These are phyloP conservation scores for Eucera pruinosa DNA, from an alignment of 2,888 invertebrate species.

Conservation along the genomic window DNA sequence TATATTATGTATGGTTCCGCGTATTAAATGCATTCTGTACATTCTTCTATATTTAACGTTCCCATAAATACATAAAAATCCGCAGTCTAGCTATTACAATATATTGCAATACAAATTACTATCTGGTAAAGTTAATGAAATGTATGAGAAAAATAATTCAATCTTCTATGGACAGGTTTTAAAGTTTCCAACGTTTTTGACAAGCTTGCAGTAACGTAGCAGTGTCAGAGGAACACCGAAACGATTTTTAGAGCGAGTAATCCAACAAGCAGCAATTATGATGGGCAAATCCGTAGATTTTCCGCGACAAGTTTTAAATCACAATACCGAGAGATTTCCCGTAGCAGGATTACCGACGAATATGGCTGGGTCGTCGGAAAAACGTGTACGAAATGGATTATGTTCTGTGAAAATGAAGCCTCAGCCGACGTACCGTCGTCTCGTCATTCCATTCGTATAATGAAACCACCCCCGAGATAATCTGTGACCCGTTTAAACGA, in stretches of 20 bases:
- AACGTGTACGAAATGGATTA: constrained; percentile 27
- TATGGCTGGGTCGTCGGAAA: constrained; percentile 2
- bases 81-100: too few relatives aligned
- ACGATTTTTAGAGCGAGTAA: constrained; percentile 61
- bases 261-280: constrained; percentile 46
- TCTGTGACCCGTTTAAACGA: constrained; percentile 29
- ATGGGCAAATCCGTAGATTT: constrained; percentile 28
- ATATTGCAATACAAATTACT: too few relatives aligned
- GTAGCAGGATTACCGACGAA: constrained; percentile 29
- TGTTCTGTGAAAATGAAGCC: constrained; percentile 23
- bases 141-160: neutral
- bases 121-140: too few relatives aligned
- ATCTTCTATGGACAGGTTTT: neutral
- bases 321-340: constrained; percentile 33
- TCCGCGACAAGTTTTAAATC: constrained; percentile 56
- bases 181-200: neutral
- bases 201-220: neutral
- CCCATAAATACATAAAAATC: too few relatives aligned
- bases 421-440: neutral
- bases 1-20: too few relatives aligned
- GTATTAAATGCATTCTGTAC: too few relatives aligned
- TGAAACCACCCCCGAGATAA: constrained; percentile 29
- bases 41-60: too few relatives aligned
- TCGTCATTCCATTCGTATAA: constrained; percentile 4
- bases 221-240: constrained; percentile 40